A percentile compares a stretch with the other conserved stretches of the same genome.
Evolutionary conservation across 2,113 vertebrate genomes (phyloP).

Genomic region (Saccopteryx bilineata): DNA sequence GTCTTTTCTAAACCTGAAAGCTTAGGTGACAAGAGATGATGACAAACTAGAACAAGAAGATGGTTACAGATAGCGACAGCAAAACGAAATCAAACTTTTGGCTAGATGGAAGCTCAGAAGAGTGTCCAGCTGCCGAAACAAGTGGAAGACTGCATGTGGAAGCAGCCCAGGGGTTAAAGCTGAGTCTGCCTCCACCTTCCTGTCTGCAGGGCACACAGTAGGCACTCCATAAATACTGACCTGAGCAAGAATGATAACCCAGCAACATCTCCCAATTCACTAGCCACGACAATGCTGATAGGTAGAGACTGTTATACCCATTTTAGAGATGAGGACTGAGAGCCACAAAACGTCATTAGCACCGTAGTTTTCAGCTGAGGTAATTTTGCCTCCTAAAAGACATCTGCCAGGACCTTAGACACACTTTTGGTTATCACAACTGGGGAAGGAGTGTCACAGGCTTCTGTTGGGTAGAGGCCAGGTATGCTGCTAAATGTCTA

Average conservation of each 20-base stretch:
- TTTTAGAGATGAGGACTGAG: constrained; percentile 3
- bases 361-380: background rate
- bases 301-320: background rate
- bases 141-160: background rate
- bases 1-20: constrained; percentile 36
- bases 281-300: background rate
- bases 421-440: background rate
- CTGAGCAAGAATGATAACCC: background rate
- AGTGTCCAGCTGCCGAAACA: background rate
- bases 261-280: background rate
- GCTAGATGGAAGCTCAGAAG: background rate
- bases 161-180: background rate
- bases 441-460: background rate
- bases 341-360: background rate
- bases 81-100: background rate
- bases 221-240: background rate
- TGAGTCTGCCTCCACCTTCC: background rate
- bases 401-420: background rate
- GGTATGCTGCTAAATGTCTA: background rate
- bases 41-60: background rate
- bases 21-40: background rate
- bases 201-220: background rate
- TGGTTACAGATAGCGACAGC: background rate
- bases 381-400: background rate
- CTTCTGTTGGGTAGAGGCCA: background rate